phyloP scores from a whole-genome alignment of 2,888 invertebrate species.

The Phengaris arion region DNA sequence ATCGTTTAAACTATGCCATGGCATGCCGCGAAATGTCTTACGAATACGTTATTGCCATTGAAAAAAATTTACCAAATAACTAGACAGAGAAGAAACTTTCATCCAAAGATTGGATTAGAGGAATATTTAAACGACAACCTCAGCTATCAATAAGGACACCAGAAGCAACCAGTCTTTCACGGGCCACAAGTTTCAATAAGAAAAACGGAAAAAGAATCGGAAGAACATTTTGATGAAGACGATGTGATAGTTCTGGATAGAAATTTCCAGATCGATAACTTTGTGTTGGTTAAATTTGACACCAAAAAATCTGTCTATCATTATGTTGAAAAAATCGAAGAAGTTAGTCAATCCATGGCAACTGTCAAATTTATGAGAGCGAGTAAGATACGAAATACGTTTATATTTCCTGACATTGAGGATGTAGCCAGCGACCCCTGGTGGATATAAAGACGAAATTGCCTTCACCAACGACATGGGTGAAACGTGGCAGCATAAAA shows the following conservation, averaged over 20 bases:
- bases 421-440: conserved; percentile 20
- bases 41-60: conserved; percentile 33
- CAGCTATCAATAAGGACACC: conserved; percentile 40
- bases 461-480: conserved; percentile 7
- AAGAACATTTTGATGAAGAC: conserved; percentile 22
- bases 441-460: conserved; percentile 26
- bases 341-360: conserved; percentile 38
- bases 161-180: conserved; percentile 39
- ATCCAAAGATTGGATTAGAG: conserved; percentile 40
- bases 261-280: conserved; percentile 38
- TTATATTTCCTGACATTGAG: conserved; percentile 31
- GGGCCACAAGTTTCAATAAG: conserved; percentile 36
- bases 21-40: conserved; percentile 30
- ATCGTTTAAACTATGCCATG: too few relatives aligned
- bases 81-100: conserved; percentile 39
- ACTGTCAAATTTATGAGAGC: conserved; percentile 40
- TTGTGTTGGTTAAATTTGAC: conserved; percentile 37
- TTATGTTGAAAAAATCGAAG: conserved; percentile 39
- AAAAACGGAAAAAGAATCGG: conserved; percentile 29
- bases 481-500: too few relatives aligned
- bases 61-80: conserved; percentile 37
- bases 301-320: conserved; percentile 35
- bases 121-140: conserved; percentile 39
- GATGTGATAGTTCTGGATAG: conserved; percentile 32
- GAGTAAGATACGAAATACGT: conserved; percentile 40